Evolutionary conservation across 2,113 vertebrate genomes (phyloP).

Genomic region (Corythaeola cristata): DNA sequence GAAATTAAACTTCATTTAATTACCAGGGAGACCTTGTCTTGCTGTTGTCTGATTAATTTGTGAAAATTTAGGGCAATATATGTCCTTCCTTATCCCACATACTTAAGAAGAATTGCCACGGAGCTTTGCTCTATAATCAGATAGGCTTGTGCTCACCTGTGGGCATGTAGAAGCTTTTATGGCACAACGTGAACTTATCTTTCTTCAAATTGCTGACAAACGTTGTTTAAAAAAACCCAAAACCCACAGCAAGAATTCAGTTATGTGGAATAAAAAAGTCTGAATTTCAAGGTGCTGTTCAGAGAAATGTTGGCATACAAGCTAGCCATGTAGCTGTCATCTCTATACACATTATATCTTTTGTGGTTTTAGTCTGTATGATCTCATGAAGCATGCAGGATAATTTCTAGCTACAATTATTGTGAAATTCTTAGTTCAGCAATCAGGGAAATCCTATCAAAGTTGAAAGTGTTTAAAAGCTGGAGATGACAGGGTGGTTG

Average conservation of each 20-base stretch:
- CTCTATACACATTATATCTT: neutral
- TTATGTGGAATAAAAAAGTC: neutral
- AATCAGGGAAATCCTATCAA: accelerated
- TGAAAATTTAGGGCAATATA: neutral
- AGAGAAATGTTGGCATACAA: neutral
- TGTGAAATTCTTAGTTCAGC: neutral
- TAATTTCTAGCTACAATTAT: neutral
- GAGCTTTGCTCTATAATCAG: neutral
- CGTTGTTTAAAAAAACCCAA: neutral
- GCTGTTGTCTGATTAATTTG: neutral
- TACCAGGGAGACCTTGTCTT: neutral
- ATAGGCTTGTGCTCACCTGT: neutral
- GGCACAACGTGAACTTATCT: neutral
- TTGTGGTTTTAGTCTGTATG: neutral
- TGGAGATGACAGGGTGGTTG: neutral
- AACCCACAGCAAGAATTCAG: neutral
- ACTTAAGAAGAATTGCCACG: neutral
- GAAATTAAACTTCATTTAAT: neutral
- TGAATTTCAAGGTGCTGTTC: neutral
- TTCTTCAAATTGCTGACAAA: neutral
- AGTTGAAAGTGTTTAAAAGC: neutral
- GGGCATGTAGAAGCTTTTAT: neutral
- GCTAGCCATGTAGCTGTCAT: neutral
- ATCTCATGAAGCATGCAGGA: neutral
- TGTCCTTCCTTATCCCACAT: neutral